Evolutionary conservation across 2,797 vertebrate genomes (phyloP), one percentile per base, ranked within the genome.

Genomic region (Pitangus sulphuratus): DNA sequence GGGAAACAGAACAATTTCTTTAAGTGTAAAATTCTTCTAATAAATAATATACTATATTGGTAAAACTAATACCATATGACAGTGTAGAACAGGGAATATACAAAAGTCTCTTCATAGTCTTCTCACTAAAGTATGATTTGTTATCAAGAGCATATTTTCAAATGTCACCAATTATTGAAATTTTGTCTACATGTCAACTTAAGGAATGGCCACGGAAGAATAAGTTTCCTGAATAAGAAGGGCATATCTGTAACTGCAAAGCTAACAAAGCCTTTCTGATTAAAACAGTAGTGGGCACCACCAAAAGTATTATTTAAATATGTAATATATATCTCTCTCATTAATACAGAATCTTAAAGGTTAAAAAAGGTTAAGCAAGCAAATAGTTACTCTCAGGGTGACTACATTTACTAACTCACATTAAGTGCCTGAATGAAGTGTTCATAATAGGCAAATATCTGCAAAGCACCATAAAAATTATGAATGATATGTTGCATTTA

Each of bases 261-360:
- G 47, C 65, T 80, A 87, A 84, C 28, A 71, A 60, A 87, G 64
- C 40, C 64, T 91, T 90, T 51, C 8, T 37, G 4, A 79, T 75
- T 31, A 71, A 33, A 83, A 80, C 39, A 94, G 47, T 53, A 81
- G 82, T 40, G 82, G 90, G 80, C 70, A 92, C 35, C 57, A 79
- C 72, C 86, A 84, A 93, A 94, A 71, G 47, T 85, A 62, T 48
- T 53, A 58, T 71, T 95, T 95, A 90, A 96, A 94, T 93, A 89
- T 44, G 25, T 37, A 61, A 80, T 47, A 89, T 50, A 68, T 33
- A 57, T 93, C n/a, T 89, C 74, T 93, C 72, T 70, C 56, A 74
- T 80, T 60, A 92, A 94, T 37, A 42, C 12, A 87, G 93, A 94
- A 80, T 93, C 57, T 68, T 78, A 58, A 68, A 72, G 33, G 30